These are phyloP conservation scores for Garra rufa DNA, from an alignment of 2,113 vertebrate genomes.

Conservation along the genomic window DNA sequence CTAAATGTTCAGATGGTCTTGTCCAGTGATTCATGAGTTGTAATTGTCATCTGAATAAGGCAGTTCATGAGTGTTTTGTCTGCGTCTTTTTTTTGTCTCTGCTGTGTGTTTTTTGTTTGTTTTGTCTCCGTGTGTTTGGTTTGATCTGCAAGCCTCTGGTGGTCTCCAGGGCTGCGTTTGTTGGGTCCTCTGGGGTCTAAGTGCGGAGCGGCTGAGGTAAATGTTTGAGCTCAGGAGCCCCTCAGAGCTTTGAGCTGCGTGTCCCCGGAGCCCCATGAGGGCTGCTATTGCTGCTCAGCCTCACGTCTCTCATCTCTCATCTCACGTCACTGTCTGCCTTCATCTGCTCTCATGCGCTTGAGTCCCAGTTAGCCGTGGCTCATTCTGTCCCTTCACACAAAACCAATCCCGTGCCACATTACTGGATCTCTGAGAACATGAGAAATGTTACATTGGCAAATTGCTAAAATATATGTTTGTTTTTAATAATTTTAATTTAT, in stretches of 20 bases:
- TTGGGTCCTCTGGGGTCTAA: slow-evolving; percentile 72
- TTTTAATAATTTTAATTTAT: background rate
- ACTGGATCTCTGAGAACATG: background rate
- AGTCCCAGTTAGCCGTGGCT: slow-evolving; percentile 49
- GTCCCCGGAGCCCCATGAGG: slow-evolving; percentile 64
- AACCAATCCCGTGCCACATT: too few relatives aligned
- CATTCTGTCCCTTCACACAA: background rate
- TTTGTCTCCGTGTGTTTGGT: slow-evolving; percentile 52
- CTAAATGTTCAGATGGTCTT: background rate
- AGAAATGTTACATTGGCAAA: background rate
- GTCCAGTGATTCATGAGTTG: background rate
- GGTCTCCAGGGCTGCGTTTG: slow-evolving; percentile 65
- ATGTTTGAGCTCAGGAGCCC: slow-evolving; percentile 61
- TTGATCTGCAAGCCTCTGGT: slow-evolving; percentile 50
- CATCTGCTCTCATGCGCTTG: slow-evolving; percentile 66
- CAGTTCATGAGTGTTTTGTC: slow-evolving; percentile 41
- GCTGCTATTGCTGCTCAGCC: slow-evolving; percentile 56
- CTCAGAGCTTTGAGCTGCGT: slow-evolving; percentile 63
- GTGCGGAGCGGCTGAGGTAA: slow-evolving; percentile 76
- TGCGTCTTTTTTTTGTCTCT: slow-evolving; percentile 28
- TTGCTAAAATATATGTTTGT: background rate
- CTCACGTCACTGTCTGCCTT: slow-evolving; percentile 56
- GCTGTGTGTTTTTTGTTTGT: slow-evolving; percentile 54
- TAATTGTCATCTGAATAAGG: background rate
- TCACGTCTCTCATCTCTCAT: slow-evolving; percentile 8